Evolutionary conservation across 2,113 vertebrate species (phyloP), one percentile per base, ranked within the genome.

Genomic region (Trichomycterus rosablanca): DNA sequence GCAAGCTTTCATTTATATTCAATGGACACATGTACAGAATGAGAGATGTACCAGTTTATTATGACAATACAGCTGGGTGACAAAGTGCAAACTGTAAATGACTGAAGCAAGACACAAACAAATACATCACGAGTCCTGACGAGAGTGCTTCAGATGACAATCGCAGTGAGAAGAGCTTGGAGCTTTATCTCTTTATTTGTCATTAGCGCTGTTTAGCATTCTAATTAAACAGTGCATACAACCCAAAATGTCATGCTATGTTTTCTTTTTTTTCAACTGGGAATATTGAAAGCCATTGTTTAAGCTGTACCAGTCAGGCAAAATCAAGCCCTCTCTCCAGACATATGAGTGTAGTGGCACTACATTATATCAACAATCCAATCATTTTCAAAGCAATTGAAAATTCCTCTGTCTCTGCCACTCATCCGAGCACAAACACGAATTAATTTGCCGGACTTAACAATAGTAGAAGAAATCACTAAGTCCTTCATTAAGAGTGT

Each of bases 1-100:
- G 63, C 72, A 76, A 83, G 67, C 81, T 85, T 79, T 79, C 77
- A 78, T 81, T 80, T 84, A 79, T 76, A 78, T 82, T 82, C 78
- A 78, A 40, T 66, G 50, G 76, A 80, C 80, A 78, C 77, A 70
- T 73, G 65, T 76, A 62, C 76, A 45, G 39, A 66, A 20, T 34
- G 68, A 59, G 74, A 81, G 80, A 78, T 70, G 79, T 68, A 60
- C 73, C 64, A 65, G 72, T 75, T 78, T 77, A 80, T 80, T 74
- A 82, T 73, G 75, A 81, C 80, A 81, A 76, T 69, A 63, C 34
- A 23, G 67, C 74, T 65, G 78, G 75, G 75, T 74, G 69, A 76
- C 80, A 75, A 63, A 63, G 73, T 73, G 68, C 67, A 74, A 62
- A 72, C 75, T 61, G 68, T 83, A 79, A 79, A 80, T 74, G 50